These are phyloP conservation scores for Pantelozetes paolii DNA, from an alignment of 2,888 invertebrate genomes.

Conservation along the genomic window DNA sequence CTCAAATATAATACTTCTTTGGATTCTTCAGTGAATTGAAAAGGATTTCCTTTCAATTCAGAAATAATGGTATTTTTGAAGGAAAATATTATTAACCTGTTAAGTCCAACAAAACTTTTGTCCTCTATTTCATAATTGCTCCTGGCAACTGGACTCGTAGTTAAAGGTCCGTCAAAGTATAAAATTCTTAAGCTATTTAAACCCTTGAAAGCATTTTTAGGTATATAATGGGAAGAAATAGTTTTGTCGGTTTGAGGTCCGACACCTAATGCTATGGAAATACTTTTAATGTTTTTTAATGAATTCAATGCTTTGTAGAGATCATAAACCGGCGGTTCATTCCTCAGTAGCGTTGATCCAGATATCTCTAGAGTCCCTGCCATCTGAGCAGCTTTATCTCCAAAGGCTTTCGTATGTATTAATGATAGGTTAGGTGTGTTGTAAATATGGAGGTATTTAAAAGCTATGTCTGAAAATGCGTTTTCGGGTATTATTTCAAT, in stretches of 20 bases:
- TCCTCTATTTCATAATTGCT: not conserved
- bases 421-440: not conserved
- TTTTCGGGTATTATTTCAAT: not conserved
- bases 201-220: not conserved
- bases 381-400: not conserved
- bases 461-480: not conserved
- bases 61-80: not conserved
- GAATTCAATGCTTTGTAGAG: not conserved
- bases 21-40: not conserved
- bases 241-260: no score
- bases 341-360: not conserved
- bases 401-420: not conserved
- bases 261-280: not conserved
- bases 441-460: not conserved
- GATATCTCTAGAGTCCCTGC: not conserved
- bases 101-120: not conserved
- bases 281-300: not conserved
- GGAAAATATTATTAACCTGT: not conserved
- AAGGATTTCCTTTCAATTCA: not conserved
- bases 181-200: not conserved
- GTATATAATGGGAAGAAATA: not conserved
- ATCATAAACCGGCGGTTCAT: not conserved
- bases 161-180: not conserved
- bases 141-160: no score
- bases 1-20: not conserved